These are phyloP conservation scores for Cheilosia scutellata DNA, from an alignment of 2,888 invertebrate genomes.

Conservation along the genomic window DNA sequence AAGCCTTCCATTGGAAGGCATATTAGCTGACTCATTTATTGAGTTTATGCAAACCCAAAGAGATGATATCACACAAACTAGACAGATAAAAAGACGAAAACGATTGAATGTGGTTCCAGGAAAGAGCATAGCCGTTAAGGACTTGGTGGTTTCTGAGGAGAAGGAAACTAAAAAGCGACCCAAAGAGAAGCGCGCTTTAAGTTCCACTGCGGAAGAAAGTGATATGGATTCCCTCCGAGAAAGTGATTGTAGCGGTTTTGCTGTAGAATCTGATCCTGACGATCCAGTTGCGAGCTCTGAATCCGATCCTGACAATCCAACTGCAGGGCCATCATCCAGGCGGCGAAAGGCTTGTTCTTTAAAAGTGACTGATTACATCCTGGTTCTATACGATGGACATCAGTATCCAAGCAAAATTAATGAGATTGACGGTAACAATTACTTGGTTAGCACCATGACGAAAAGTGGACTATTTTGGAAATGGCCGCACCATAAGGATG, in stretches of 20 bases:
- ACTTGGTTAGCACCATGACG: constrained; percentile 1
- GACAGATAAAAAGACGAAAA: constrained; percentile 1
- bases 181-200: neutral
- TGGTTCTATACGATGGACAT: constrained; percentile 1
- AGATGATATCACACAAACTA: neutral
- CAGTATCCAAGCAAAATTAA: constrained; percentile 10
- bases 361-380: neutral
- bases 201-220: too few relatives aligned
- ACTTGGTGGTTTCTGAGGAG: too few relatives aligned
- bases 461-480: neutral
- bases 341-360: neutral
- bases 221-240: neutral
- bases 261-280: neutral
- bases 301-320: neutral
- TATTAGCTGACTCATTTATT: neutral
- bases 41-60: neutral
- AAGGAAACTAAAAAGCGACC: neutral
- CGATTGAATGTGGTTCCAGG: neutral
- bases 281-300: neutral
- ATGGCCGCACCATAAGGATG: neutral
- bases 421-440: neutral
- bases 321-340: neutral
- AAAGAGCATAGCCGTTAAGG: neutral
- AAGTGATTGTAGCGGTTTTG: neutral
- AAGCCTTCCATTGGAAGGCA: neutral